Conservation (phyloP, 2,113 vertebrate genomes). For the Cryptomyrus ogoouensis region DNA sequence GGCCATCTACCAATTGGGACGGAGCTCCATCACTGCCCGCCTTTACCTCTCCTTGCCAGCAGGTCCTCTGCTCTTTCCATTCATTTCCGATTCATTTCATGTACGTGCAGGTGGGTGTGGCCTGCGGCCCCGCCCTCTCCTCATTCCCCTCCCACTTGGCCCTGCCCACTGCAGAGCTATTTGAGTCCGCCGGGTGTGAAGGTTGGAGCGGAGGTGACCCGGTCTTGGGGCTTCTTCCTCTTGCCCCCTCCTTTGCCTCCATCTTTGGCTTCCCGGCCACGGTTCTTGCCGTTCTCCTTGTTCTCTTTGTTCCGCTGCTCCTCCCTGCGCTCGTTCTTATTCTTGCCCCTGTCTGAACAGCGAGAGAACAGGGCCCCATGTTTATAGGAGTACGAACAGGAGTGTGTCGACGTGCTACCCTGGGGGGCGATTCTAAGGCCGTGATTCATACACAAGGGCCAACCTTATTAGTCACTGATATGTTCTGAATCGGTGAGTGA, state of each 20-base stretch:
- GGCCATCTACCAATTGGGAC: background rate
- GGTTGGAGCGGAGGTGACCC: constrained; percentile 52
- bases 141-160: background rate
- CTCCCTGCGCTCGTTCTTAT: constrained; percentile 46
- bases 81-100: constrained; percentile 16
- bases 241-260: constrained; percentile 55
- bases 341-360: constrained; percentile 59
- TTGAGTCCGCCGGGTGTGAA: constrained; percentile 62
- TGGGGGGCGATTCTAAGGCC: background rate
- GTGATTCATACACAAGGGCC: background rate
- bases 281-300: constrained; percentile 54
- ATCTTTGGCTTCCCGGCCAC: constrained; percentile 62
- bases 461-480: background rate
- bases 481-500: background rate
- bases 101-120: constrained; percentile 31
- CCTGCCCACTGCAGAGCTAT: constrained; percentile 45
- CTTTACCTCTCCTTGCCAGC: constrained; percentile 13
- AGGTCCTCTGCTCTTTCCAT: constrained; percentile 39
- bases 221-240: constrained; percentile 66
- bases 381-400: background rate
- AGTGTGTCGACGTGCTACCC: background rate
- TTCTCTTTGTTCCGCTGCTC: constrained; percentile 49
- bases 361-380: background rate
- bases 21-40: background rate
- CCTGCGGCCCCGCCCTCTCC: constrained; percentile 20